A percentile compares a stretch with the other conserved stretches of the same genome.
phyloP scores from a whole-genome alignment of 2,888 invertebrate species.

The Drosophila mettleri region DNA sequence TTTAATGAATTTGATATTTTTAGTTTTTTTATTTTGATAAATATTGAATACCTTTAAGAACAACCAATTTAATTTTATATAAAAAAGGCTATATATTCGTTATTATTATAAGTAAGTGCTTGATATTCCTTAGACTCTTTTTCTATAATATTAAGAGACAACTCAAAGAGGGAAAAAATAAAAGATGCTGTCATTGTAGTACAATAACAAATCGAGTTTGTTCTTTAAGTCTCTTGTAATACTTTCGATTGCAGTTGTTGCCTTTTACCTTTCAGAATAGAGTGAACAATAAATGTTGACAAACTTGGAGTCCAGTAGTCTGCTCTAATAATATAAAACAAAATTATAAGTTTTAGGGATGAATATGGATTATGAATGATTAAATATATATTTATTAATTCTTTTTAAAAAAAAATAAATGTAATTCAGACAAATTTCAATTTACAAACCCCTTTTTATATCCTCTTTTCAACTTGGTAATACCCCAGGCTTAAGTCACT shows the following conservation, averaged over 20 bases:
- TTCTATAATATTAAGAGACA: too few relatives aligned
- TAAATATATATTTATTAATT: not conserved
- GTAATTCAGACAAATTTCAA: not conserved
- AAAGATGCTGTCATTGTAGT: not conserved
- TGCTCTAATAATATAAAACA: not conserved
- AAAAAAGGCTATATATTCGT: too few relatives aligned
- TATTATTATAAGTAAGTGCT: too few relatives aligned
- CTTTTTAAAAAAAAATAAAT: not conserved
- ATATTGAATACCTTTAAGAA: too few relatives aligned
- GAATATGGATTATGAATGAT: not conserved
- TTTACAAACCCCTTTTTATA: not conserved
- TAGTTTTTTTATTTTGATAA: too few relatives aligned
- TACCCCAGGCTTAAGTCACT: conserved; percentile 17
- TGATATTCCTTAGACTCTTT: too few relatives aligned
- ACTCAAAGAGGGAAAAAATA: not conserved
- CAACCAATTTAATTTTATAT: too few relatives aligned
- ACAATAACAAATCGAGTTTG: conserved; percentile 52
- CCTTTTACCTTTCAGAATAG: too few relatives aligned
- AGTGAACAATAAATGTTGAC: not conserved
- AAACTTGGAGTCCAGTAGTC: not conserved
- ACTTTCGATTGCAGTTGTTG: too few relatives aligned
- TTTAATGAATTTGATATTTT: too few relatives aligned
- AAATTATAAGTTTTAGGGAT: not conserved
- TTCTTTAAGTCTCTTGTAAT: conserved; percentile 76
- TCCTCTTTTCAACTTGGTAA: not conserved